Base-by-base conservation (phyloP, 37 sponge, comb jelly and placozoan species). In the Amphimedon queenslandica region DNA sequence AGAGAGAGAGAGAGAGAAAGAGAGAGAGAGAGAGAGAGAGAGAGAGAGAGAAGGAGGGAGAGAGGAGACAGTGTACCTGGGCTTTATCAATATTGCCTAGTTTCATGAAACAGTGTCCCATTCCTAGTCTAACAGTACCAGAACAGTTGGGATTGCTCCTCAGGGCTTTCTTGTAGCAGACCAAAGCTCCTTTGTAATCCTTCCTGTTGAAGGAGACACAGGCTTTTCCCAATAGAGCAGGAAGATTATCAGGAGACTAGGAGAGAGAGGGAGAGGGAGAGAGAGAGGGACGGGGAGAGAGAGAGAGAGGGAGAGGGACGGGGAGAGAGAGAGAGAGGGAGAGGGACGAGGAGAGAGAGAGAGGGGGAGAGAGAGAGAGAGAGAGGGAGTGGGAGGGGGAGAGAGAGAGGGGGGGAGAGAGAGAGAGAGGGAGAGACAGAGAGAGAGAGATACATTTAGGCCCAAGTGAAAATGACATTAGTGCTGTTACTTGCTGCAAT, bases 121-220 rank as follows among this genome's bases (percentile, higher is more conserved):
- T 93, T 70, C 93, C 98, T 47, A 97, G 70, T 11, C 98, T 57
- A 8, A 97, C 98, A 77, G 84, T 60, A 33, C 86, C 94, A 56
- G 97, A 93, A 77, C 90, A 89, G 53, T 81, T 70, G 4, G 90
- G 92, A 37, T 89, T 92, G 31, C 79, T 85, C 39, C 90, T 76
- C 21, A 97, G 80, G 25, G 94, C 98, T 57, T 90, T 90, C 77
- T 97, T 97, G 87, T 93, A 97, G 65, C 87, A 89, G 4, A 75
- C 84, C 40, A 93, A 80, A 33, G 98, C 94, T 58, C 86, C 94
- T 65, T 93, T 97, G 70, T 88, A 97, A 77, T 97, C 98, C 82
- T 93, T 97, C 80, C 86, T 87, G 71, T 90, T 93, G 80, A 85
- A 97, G 24, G 87, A 75, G 63, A 97, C 87, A 76, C 94, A 90